Evolutionary conservation across 1,140 invertebrate genomes (phyloP).

Genomic region (Anthonomus grandis): DNA sequence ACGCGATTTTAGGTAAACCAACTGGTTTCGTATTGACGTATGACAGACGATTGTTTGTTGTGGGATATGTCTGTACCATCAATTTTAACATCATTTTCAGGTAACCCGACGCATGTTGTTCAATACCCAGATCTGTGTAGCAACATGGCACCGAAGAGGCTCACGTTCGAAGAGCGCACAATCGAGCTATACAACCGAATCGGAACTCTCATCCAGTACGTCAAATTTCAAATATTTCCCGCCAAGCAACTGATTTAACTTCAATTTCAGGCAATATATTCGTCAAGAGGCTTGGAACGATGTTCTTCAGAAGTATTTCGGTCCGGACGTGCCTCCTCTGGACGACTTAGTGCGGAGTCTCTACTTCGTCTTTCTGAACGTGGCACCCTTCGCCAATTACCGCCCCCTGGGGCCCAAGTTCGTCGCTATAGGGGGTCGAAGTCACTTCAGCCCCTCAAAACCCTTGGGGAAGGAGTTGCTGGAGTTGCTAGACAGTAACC

Average conservation of each 20-base stretch:
- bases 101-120: conserved; percentile 35
- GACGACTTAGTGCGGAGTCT: conserved; percentile 50
- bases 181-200: no score
- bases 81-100: no score
- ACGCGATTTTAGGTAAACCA: conserved; percentile 47
- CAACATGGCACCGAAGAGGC: neutral
- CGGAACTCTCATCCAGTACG: no score
- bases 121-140: neutral
- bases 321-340: conserved; percentile 44
- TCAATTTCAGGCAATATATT: no score
- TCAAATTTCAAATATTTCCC: no score
- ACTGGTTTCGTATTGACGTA: no score
- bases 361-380: conserved; percentile 54
- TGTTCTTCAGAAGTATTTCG: conserved; percentile 46
- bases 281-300: no score
- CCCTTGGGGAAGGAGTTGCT: conserved; percentile 38
- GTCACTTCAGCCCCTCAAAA: conserved; percentile 48
- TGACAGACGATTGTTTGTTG: no score
- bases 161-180: neutral
- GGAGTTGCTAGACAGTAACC: conserved; percentile 55
- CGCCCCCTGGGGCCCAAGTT: conserved; percentile 50
- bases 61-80: no score
- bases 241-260: no score
- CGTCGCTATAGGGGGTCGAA: conserved; percentile 51
- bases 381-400: conserved; percentile 48